Base-by-base conservation (phyloP, 1,140 invertebrate genomes). In the Ostrea edulis region DNA sequence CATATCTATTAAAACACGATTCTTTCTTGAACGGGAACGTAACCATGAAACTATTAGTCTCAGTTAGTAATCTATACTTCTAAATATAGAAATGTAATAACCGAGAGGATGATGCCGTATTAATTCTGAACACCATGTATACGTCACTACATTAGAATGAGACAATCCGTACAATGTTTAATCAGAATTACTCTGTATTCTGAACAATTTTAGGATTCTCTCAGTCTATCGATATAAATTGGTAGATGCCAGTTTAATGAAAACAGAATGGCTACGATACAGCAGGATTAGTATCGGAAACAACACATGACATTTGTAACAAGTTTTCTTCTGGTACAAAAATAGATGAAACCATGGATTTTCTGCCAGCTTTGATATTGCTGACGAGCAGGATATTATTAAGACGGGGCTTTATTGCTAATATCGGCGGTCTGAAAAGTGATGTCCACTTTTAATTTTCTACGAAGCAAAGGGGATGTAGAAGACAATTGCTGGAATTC, bases 321-420 rank as follows among this genome's bases (percentile, higher is more conserved):
- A 77, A 77, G 68, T 77, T 77, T 77, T 25, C 68, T 77, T 77
- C 14, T 77, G 29, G 25, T 77, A 77, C 68, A 77, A 77, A 77
- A 77, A 29, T 29, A 77, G 68, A 77, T 35, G 11, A 77, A 77
- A 62, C 25, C 68, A 77, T 77, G 29, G 68, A 77, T 77, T 77
- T 77, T 25, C 68, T 77, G 68, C 68, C 68, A 77, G 68, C 68
- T 77, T 77, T 35, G 68, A 77, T 77, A 77, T 77, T 22, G 8
- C 68, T 12, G 29, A 77, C 68, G 14, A 77, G 68, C 25, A 29
- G 68, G 29, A 77, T 77, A 35, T 77, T 25, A 77, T 77, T 77
- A 77, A 77, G 25, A 77, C 9, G 29, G 25, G 14, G 68, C 68
- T 77, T 77, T 77, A 29, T 77, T 77, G 68, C 22, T 77, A 77